A percentile compares a stretch with the other conserved stretches of the same genome.
These are phyloP conservation scores for Notolepis coatsorum DNA, from an alignment of 2,797 vertebrate genomes.

Conservation along the genomic window DNA sequence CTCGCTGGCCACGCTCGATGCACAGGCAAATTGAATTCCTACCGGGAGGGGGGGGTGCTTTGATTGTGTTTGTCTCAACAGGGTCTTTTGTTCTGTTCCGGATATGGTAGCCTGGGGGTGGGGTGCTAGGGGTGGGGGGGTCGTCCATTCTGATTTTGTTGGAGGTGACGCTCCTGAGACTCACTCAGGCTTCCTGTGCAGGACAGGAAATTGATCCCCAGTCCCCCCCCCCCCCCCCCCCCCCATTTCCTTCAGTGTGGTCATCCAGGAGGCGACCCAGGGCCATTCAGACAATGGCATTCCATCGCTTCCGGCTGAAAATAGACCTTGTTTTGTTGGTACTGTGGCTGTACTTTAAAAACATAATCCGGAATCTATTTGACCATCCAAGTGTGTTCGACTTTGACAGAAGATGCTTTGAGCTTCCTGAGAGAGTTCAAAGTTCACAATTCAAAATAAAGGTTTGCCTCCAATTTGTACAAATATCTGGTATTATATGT, in stretches of 20 bases:
- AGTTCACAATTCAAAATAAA: too few relatives aligned
- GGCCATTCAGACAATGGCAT: conserved; percentile 73
- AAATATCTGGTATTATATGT: too few relatives aligned
- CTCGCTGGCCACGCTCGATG: too few relatives aligned
- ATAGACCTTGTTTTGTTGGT: conserved; percentile 65
- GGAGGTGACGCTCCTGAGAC: conserved; percentile 50
- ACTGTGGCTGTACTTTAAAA: conserved; percentile 1
- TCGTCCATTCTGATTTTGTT: conserved; percentile 50
- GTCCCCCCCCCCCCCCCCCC: conserved; percentile 15
- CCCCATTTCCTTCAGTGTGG: conserved; percentile 55
- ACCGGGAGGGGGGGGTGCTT: too few relatives aligned
- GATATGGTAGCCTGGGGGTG: conserved; percentile 7
- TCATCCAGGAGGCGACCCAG: conserved; percentile 48
- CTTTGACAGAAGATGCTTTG: too few relatives aligned
- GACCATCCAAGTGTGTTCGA: too few relatives aligned
- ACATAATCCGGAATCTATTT: too few relatives aligned
- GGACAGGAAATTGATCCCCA: conserved; percentile 71
- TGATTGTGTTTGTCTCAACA: too few relatives aligned
- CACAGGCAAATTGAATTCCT: too few relatives aligned
- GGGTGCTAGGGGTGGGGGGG: neutral
- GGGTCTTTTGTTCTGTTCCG: conserved; percentile 46
- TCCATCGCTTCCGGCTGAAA: conserved; percentile 54
- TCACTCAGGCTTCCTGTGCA: conserved; percentile 56
- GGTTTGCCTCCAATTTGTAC: too few relatives aligned
- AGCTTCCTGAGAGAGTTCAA: too few relatives aligned